Conservation (phyloP, 2,888 invertebrate species). For the Oxyscelio sp. region DNA sequence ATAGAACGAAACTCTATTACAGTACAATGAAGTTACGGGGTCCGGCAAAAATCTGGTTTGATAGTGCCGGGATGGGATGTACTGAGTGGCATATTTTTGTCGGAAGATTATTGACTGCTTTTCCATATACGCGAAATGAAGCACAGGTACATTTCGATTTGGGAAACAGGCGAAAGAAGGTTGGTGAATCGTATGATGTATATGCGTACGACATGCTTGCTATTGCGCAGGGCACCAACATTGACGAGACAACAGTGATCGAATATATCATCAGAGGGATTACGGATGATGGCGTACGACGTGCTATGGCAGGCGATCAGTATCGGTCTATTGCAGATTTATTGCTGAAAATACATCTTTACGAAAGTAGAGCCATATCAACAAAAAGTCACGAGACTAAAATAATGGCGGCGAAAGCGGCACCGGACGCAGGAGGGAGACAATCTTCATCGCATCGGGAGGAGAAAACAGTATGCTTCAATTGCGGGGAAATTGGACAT, state of each 20-base stretch:
- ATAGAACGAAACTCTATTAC: conserved; percentile 6
- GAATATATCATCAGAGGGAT: not conserved
- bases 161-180: conserved; percentile 9
- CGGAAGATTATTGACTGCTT: not conserved
- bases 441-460: no score
- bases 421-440: no score
- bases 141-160: conserved; percentile 25
- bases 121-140: conserved; percentile 16
- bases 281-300: not conserved
- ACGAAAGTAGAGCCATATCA: no score
- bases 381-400: no score
- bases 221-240: not conserved
- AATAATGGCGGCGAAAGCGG: no score
- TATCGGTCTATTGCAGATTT: not conserved
- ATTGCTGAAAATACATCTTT: not conserved
- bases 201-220: conserved; percentile 41
- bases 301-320: not conserved
- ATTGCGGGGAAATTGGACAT: no score
- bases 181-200: conserved; percentile 24
- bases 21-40: conserved; percentile 29
- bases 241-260: not conserved
- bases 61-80: conserved; percentile 1
- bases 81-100: conserved; percentile 4
- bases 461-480: no score
- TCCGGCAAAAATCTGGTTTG: conserved; percentile 33